Evolutionary conservation across 2,797 vertebrate species (phyloP).

Genomic region (Bothrops alternatus): DNA sequence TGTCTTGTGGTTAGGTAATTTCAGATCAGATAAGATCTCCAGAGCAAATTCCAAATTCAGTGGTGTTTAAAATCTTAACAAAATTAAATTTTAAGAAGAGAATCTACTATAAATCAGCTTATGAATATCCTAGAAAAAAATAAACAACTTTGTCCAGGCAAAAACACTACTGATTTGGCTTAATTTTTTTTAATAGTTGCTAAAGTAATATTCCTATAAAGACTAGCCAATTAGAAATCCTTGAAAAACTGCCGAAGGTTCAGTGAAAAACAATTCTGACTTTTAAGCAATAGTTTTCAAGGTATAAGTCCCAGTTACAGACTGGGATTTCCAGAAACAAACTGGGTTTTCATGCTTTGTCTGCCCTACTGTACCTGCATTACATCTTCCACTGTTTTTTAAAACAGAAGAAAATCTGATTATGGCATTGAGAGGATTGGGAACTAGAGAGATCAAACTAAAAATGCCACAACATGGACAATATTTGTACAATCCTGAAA

Average conservation of each 20-base stretch:
- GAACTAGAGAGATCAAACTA: background rate
- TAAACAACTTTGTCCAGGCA: background rate
- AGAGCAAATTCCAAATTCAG: background rate
- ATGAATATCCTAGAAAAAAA: background rate
- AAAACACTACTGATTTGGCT: background rate
- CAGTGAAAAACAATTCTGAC: background rate
- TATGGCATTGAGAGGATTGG: background rate
- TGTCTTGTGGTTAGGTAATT: background rate
- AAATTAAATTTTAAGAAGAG: background rate
- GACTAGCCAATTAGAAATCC: background rate
- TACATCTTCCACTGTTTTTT: background rate
- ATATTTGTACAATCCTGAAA: background rate
- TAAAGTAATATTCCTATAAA: background rate
- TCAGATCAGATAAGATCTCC: background rate
- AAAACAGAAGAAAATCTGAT: background rate
- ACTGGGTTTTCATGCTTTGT: background rate
- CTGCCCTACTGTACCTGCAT: background rate
- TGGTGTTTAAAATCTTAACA: background rate
- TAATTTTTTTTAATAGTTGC: background rate
- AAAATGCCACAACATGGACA: background rate
- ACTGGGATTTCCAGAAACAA: background rate
- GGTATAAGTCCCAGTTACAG: background rate
- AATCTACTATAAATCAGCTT: background rate
- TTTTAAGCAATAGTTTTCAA: background rate
- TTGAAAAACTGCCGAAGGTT: background rate